A percentile compares a stretch with the other conserved stretches of the same genome.
Conservation (phyloP, 2,888 invertebrate genomes). For the Nemurella pictetii region DNA sequence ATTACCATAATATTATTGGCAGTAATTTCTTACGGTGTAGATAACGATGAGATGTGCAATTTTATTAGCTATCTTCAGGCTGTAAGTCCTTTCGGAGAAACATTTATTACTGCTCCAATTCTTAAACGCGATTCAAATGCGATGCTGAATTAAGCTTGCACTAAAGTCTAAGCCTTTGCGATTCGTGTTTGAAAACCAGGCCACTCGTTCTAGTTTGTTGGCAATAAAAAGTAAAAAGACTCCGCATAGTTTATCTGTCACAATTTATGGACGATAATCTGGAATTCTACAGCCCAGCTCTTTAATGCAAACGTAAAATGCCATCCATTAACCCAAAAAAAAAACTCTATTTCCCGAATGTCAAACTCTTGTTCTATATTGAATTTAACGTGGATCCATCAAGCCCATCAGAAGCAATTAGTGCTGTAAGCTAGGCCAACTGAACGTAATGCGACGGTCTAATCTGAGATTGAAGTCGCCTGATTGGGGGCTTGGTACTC, state of each 20-base stretch:
- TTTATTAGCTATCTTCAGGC: too few species aligned
- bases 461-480: background rate
- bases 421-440: background rate
- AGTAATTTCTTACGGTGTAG: too few species aligned
- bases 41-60: too few species aligned
- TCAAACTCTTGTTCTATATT: background rate
- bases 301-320: background rate
- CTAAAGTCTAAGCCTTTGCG: background rate
- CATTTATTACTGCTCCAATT: too few species aligned
- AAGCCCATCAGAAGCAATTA: slow-evolving; percentile 11
- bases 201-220: background rate
- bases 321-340: background rate
- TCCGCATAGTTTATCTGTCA: background rate
- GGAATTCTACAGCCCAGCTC: background rate
- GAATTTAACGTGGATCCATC: background rate
- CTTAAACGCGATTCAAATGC: too few species aligned
- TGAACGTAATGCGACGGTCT: background rate
- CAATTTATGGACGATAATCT: background rate
- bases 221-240: background rate
- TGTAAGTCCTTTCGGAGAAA: too few species aligned
- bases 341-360: background rate
- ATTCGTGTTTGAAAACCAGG: background rate
- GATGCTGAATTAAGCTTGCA: background rate
- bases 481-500: background rate
- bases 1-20: too few species aligned